Evolutionary conservation across 92 coral and sea anemone genomes (phyloP), one percentile per base, ranked within the genome.

Genomic region (Anthopleura xanthogrammica): DNA sequence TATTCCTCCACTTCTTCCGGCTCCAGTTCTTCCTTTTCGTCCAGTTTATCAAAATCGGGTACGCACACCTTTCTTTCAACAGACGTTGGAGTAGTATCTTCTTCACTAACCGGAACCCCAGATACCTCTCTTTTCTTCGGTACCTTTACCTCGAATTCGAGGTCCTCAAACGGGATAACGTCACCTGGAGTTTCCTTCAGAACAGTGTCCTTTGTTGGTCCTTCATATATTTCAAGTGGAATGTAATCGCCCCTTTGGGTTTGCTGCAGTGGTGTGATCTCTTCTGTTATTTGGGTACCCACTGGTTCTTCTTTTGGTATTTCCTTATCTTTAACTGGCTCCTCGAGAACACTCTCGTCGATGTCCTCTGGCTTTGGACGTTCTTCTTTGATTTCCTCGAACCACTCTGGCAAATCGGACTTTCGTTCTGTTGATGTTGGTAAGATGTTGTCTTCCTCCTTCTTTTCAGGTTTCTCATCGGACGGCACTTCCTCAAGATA

Each of bases 1-100:
- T 83, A 93, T 16, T 83, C 94, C 77, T 93, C 93, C 65, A 93
- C 84, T 62, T 80, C 84, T 62, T n/a, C 77, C 0, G 76, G 87
- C 66, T 85, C 80, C 22, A 29, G 7, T 39, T 85, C 87, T 52
- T 72, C 16, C 56, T 43, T 24, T 82, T 82, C 82, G 10, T 64
- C 66, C 13, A n/a, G 76, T 39, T 75, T 71, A 4, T 57, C 84
- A 56, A 87, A 52, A 4, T 62, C 87, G 7, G 77, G 58, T 43
- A 41, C 40, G 41, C 46, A 73, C 72, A 76, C 48, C 20, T 74
- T 77, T 7, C 84, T 70, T 23, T 68, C 84, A 19, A 43, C 75
- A 12, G 52, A 20, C 46, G 19, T 24, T 2, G 83, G 70, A 41
- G 83, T 36, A 40, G 76, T 24, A n/a, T 80, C 83, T 57, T 81